phyloP scores from a whole-genome alignment of 1,140 invertebrate species.

The Drosophila bifasciata region DNA sequence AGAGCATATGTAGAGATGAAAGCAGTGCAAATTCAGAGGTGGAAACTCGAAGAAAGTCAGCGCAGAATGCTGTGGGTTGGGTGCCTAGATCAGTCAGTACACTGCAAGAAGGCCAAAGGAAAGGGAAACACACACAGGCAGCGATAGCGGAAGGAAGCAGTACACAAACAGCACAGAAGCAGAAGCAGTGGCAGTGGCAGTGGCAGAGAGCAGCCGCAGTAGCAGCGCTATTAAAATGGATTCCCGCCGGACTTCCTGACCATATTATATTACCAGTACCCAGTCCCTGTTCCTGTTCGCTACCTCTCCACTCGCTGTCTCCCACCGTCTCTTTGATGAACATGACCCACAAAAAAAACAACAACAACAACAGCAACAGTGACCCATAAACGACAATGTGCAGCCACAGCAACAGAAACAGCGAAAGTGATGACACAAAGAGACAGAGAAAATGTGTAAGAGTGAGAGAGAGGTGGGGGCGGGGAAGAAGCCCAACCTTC shows the following conservation, averaged over 20 bases:
- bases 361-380: conserved; percentile 35
- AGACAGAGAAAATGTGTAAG: conserved; percentile 50
- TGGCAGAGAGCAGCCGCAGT: conserved; percentile 8
- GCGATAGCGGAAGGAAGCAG: not conserved
- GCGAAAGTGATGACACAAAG: conserved; percentile 56
- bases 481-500: conserved; percentile 64
- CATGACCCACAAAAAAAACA: conserved; percentile 77
- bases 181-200: conserved; percentile 9
- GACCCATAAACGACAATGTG: conserved; percentile 52
- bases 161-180: not conserved
- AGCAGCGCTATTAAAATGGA: conserved; percentile 72
- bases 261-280: conserved; percentile 72
- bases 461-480: conserved; percentile 40
- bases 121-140: too few species aligned
- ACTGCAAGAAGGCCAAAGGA: too few species aligned
- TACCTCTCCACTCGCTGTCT: conserved; percentile 2
- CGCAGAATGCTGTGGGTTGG: too few species aligned
- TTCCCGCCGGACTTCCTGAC: conserved; percentile 79
- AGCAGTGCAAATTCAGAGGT: not conserved
- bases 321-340: conserved; percentile 55
- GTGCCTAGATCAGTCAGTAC: too few species aligned
- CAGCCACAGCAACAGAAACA: conserved; percentile 21
- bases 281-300: too few species aligned
- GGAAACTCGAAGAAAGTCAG: too few species aligned
- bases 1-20: too few species aligned